A percentile compares a stretch with the other conserved stretches of the same genome.
These are phyloP conservation scores for Bombus huntii DNA, from an alignment of 1,140 invertebrate genomes.

Conservation along the genomic window DNA sequence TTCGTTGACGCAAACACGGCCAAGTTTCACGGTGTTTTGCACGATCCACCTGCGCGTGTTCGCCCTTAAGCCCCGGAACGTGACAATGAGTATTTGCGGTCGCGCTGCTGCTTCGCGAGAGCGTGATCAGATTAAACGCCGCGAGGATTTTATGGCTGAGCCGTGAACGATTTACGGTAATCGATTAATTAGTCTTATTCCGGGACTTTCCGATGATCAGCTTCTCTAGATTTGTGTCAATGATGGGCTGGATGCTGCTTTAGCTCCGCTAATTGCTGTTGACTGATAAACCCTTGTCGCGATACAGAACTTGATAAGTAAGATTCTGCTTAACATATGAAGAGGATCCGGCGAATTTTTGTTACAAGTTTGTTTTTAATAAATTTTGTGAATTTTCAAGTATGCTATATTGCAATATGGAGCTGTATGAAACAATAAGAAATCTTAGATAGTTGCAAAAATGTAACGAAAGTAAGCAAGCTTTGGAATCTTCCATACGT, in stretches of 20 bases:
- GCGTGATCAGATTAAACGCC: conserved; percentile 71
- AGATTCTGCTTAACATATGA: background rate
- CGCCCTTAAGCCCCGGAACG: conserved; percentile 68
- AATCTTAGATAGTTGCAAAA: too few species aligned
- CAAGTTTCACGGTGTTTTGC: conserved; percentile 60
- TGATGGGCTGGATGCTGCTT: background rate
- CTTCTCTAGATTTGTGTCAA: background rate
- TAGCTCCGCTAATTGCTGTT: background rate
- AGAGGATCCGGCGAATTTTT: too few species aligned
- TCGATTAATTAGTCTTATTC: conserved; percentile 60
- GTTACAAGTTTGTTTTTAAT: too few species aligned
- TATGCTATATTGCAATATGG: too few species aligned
- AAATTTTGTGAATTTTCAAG: too few species aligned
- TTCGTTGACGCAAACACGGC: background rate
- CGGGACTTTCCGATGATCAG: background rate
- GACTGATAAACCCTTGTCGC: background rate
- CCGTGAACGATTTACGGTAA: conserved; percentile 30
- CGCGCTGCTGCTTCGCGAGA: conserved; percentile 57
- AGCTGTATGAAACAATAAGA: too few species aligned
- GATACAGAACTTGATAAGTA: background rate
- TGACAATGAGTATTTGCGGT: conserved; percentile 71
- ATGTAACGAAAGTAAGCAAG: too few species aligned
- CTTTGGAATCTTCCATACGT: too few species aligned
- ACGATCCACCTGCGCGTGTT: conserved; percentile 41
- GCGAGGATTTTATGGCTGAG: conserved; percentile 49